These are phyloP conservation scores for Lasioglossum villosulum DNA, from an alignment of 2,888 invertebrate species.

Conservation along the genomic window DNA sequence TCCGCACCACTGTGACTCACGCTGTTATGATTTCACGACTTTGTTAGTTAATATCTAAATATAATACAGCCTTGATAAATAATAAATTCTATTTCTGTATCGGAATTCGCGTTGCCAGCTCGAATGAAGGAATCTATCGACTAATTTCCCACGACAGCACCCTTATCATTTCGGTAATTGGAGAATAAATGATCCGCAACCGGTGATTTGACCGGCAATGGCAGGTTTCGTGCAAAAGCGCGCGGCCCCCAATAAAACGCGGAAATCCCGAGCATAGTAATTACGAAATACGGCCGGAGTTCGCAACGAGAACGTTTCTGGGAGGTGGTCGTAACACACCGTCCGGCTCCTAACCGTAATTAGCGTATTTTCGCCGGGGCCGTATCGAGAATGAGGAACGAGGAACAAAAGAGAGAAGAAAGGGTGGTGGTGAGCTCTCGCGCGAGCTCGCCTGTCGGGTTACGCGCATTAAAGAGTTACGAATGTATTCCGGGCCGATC, in stretches of 20 bases:
- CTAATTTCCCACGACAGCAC: too few species aligned
- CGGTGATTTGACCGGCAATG: background rate
- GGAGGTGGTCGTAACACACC: slow-evolving; percentile 15
- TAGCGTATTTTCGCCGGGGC: slow-evolving; percentile 49
- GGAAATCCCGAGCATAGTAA: slow-evolving; percentile 17
- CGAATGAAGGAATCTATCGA: too few species aligned
- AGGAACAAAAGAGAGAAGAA: slow-evolving; percentile 27
- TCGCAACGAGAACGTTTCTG: slow-evolving; percentile 13
- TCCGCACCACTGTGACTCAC: background rate
- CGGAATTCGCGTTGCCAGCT: background rate
- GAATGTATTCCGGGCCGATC: slow-evolving; percentile 62
- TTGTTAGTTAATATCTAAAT: background rate
- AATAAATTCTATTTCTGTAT: background rate
- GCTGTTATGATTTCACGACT: background rate
- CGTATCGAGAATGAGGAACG: slow-evolving; percentile 41
- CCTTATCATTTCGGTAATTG: background rate
- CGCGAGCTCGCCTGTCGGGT: slow-evolving; percentile 47
- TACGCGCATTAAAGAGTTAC: slow-evolving; percentile 67
- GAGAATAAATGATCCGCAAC: background rate
- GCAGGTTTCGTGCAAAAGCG: background rate
- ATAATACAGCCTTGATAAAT: background rate
- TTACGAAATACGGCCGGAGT: slow-evolving; percentile 28
- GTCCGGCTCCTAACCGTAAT: slow-evolving; percentile 37
- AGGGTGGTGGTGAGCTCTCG: background rate
- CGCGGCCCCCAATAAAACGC: background rate